Conservation (phyloP, 1,140 invertebrate species). For the Tenebrio molitor region DNA sequence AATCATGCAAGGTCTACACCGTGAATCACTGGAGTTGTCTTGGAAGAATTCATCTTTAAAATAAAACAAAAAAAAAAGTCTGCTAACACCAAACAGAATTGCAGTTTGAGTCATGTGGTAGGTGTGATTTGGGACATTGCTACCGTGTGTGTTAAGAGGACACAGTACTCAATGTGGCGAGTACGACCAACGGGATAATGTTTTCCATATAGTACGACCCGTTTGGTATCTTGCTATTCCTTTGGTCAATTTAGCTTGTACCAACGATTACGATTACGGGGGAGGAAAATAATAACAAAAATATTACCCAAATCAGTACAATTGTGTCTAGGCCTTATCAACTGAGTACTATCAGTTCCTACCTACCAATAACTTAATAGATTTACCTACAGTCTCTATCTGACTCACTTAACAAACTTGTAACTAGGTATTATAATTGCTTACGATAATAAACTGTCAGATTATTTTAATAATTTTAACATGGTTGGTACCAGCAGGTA, state of each 20-base stretch:
- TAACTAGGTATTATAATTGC: slow-evolving; percentile 53
- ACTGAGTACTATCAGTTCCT: no score
- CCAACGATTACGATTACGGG: no score
- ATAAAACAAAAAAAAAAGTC: no score
- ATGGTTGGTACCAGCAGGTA: no score
- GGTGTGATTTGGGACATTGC: slow-evolving; percentile 15
- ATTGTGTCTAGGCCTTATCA: slow-evolving; percentile 46
- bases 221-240: slow-evolving; percentile 73
- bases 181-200: slow-evolving; percentile 66
- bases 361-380: slow-evolving; percentile 52
- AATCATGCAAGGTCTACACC: slow-evolving; percentile 68
- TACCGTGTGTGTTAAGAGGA: slow-evolving; percentile 56
- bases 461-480: slow-evolving; percentile 53
- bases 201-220: slow-evolving; percentile 75
- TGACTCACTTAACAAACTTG: slow-evolving; percentile 51
- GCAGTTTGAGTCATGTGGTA: slow-evolving; percentile 30
- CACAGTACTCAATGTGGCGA: slow-evolving; percentile 48
- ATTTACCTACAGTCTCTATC: slow-evolving; percentile 55
- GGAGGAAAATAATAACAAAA: no score
- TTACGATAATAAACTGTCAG: slow-evolving; percentile 47
- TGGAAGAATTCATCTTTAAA: slow-evolving; percentile 66
- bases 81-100: background rate
- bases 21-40: slow-evolving; percentile 71
- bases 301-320: no score
- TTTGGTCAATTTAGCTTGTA: no score